These are phyloP conservation scores for Helleia helle DNA, from an alignment of 2,888 invertebrate species.

Conservation along the genomic window DNA sequence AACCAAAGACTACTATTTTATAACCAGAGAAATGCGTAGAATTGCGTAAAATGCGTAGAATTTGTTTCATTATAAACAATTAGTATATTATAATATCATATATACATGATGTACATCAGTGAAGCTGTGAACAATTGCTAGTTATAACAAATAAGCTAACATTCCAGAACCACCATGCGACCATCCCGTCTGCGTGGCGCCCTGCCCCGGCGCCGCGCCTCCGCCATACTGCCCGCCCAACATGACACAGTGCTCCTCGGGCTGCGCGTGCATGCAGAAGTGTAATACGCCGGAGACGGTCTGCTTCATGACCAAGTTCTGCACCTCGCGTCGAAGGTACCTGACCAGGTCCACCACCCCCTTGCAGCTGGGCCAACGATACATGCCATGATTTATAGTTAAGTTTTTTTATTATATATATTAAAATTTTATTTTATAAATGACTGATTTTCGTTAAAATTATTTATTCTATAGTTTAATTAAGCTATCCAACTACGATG, in stretches of 20 bases:
- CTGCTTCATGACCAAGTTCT: constrained; percentile 33
- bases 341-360: constrained; percentile 20
- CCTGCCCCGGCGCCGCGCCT: constrained; percentile 30
- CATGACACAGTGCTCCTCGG: constrained; percentile 26
- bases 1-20: too few relatives aligned
- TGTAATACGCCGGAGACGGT: constrained; percentile 7
- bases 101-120: too few relatives aligned
- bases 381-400: too few relatives aligned
- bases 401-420: too few relatives aligned
- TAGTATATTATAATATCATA: too few relatives aligned
- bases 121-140: background rate
- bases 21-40: too few relatives aligned
- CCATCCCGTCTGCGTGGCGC: constrained; percentile 25
- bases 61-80: background rate
- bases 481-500: too few relatives aligned
- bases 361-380: background rate
- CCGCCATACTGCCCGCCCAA: constrained; percentile 31
- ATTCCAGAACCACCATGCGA: constrained; percentile 25
- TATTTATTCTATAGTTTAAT: too few relatives aligned
- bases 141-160: background rate
- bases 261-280: constrained; percentile 36
- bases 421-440: too few relatives aligned
- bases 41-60: too few relatives aligned
- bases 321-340: constrained; percentile 20
- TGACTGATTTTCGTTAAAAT: too few relatives aligned